Percentiles rank a stretch among this genome's conserved stretches.
These are phyloP conservation scores for Leistus spinibarbis DNA, from an alignment of 2,888 invertebrate genomes.

Conservation along the genomic window DNA sequence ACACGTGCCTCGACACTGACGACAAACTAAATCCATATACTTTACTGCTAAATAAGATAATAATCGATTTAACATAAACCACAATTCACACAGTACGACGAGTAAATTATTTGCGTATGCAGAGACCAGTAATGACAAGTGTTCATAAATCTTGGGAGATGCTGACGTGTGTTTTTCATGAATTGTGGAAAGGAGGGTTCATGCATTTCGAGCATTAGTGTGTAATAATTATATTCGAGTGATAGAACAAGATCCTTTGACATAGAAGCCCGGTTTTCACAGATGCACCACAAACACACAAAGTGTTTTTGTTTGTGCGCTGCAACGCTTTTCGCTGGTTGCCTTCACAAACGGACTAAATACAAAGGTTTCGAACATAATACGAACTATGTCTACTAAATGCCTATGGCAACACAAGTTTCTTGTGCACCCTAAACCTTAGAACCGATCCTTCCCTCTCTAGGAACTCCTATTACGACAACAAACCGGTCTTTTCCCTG, in stretches of 20 bases:
- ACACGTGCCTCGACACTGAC: background rate
- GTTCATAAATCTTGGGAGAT: no score
- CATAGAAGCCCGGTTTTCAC: background rate
- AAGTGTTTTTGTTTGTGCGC: background rate
- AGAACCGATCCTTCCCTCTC: background rate
- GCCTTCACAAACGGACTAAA: conserved; percentile 1
- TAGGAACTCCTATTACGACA: background rate
- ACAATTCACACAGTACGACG: no score
- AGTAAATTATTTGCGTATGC: no score
- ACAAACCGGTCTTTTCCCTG: no score
- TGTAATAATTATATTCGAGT: background rate
- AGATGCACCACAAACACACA: conserved; percentile 5
- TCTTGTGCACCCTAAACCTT: background rate
- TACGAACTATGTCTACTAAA: background rate
- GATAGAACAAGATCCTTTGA: background rate
- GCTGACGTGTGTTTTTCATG: background rate
- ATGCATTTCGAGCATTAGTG: background rate
- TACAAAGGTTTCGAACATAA: background rate
- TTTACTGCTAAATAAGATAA: background rate
- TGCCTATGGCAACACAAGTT: background rate
- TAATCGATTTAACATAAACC: background rate
- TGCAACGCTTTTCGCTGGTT: background rate
- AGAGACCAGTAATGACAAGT: no score
- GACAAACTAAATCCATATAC: background rate
- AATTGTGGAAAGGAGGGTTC: background rate